Evolutionary conservation across 1,140 invertebrate genomes (phyloP).

Genomic region (Tenebrio molitor): DNA sequence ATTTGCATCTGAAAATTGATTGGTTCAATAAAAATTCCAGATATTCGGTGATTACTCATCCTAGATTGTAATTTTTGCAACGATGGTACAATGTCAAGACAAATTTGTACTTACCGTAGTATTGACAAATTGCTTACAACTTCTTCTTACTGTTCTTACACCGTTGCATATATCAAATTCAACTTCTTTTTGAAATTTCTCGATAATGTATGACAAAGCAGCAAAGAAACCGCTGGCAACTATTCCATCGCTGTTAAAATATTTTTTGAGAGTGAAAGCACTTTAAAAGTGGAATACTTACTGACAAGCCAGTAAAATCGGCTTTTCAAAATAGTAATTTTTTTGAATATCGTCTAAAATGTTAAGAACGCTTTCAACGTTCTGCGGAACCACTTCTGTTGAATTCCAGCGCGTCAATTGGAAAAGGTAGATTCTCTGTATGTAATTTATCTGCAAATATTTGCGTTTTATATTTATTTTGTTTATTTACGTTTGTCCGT

Average conservation of each 20-base stretch:
- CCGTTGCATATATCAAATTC: no score
- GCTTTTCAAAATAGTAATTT: neutral
- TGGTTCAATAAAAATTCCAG: neutral
- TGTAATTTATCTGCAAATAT: no score
- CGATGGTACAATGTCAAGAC: no score
- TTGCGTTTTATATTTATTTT: no score
- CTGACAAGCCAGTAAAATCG: slow-evolving; percentile 4
- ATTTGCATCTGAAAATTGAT: neutral
- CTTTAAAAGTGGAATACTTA: neutral
- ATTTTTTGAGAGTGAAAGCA: no score
- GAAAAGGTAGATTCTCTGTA: neutral
- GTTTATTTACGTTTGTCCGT: no score
- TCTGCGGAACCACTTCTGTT: no score
- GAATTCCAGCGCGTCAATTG: neutral
- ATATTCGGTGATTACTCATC: neutral
- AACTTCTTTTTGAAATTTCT: no score
- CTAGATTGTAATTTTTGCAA: neutral
- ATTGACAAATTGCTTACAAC: no score
- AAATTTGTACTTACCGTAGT: no score
- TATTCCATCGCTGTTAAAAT: neutral
- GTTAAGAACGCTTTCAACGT: neutral
- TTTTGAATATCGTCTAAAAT: neutral
- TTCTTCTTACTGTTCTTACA: no score
- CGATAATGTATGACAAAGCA: no score
- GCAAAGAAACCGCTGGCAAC: neutral